These are phyloP conservation scores for Muscidifurax raptorellus DNA, from an alignment of 1,140 invertebrate species.

Conservation along the genomic window DNA sequence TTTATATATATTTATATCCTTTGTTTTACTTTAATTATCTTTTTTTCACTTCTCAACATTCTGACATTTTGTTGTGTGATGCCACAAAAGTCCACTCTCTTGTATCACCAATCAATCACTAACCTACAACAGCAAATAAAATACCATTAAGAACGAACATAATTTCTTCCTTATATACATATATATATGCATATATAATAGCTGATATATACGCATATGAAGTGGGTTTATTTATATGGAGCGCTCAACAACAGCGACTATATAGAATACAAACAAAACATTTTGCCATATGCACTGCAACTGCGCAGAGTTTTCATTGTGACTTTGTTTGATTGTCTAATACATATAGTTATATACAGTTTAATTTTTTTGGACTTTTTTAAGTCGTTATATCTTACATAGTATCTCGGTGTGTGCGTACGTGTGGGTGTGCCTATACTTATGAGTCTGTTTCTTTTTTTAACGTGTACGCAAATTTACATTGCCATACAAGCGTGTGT, in stretches of 20 bases:
- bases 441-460: background rate
- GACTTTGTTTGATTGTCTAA: conserved; percentile 43
- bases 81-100: background rate
- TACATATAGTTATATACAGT: background rate
- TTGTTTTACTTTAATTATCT: background rate
- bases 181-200: conserved; percentile 15
- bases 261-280: background rate
- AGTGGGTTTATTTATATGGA: background rate
- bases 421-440: conserved; percentile 1
- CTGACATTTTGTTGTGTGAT: conserved; percentile 3
- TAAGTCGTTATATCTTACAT: conserved; percentile 10
- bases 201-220: conserved; percentile 5
- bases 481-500: conserved; percentile 15
- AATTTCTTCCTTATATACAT: background rate
- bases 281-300: conserved; percentile 44
- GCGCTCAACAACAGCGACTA: background rate
- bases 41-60: background rate
- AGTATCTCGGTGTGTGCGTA: conserved; percentile 11
- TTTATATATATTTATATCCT: conserved; percentile 4
- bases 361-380: conserved; percentile 39
- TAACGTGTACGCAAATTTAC: background rate
- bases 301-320: conserved; percentile 48
- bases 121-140: conserved; percentile 16
- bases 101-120: conserved; percentile 10
- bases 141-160: background rate